Conservation (phyloP, 1,140 invertebrate species). For the Asobara japonica region DNA sequence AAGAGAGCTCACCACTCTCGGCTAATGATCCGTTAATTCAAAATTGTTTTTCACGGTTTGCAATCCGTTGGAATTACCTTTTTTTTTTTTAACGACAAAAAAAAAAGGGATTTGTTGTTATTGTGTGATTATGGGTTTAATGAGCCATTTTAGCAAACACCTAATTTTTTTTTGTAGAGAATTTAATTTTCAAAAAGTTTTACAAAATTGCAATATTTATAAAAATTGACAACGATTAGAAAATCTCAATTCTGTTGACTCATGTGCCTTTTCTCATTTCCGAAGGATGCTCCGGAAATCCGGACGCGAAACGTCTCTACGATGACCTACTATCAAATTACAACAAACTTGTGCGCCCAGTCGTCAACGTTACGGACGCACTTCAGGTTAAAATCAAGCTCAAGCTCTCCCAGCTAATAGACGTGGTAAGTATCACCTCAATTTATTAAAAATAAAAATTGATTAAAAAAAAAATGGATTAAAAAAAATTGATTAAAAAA, state of each 20-base stretch:
- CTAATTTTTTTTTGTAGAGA: no score
- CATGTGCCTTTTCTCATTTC: conserved; percentile 49
- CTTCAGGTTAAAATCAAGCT: conserved; percentile 93
- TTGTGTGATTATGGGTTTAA: no score
- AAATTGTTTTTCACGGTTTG: conserved; percentile 8
- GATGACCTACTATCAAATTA: conserved; percentile 93
- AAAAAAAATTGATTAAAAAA: no score
- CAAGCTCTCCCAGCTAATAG: conserved; percentile 92
- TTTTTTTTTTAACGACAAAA: no score
- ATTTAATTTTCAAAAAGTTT: no score
- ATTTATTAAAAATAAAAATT: no score
- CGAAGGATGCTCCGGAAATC: conserved; percentile 82
- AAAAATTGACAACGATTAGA: no score
- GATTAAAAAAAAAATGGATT: no score
- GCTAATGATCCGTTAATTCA: neutral
- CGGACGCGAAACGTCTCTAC: conserved; percentile 90
- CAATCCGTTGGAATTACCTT: neutral
- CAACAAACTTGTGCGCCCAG: conserved; percentile 93
- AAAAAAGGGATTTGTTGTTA: no score
- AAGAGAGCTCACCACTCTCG: neutral
- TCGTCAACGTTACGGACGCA: conserved; percentile 91
- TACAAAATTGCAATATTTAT: no score
- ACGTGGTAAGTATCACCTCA: conserved; percentile 74
- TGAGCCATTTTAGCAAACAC: no score
- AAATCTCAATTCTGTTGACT: no score